Base-by-base conservation (phyloP, 2,888 invertebrate genomes). In the Spisula subtruncata region DNA sequence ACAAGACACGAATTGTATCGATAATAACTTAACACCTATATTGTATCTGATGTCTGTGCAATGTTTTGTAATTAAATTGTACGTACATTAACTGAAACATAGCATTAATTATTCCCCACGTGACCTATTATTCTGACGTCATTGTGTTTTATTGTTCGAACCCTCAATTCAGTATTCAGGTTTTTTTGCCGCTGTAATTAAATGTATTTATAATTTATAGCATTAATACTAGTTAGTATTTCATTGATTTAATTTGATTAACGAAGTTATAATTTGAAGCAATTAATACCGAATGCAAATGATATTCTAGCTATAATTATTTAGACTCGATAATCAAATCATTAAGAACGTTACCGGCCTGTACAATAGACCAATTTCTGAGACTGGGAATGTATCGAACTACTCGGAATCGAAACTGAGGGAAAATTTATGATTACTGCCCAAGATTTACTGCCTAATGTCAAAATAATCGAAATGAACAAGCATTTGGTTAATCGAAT, bases 151-250 rank as follows among this genome's bases (percentile, higher is more conserved):
- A n/a, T n/a, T n/a, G n/a, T n/a, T n/a, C n/a, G n/a, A n/a, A n/a
- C n/a, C n/a, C n/a, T n/a, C n/a, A 32, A 71, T 71, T 5, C 75
- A 35, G 12, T 75, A 32, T 18, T 32, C 10, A 25, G 35, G 14
- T 35, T 75, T 10, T 29, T 29, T 75, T 75, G 32, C n/a, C 16
- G 18, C 12, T 32, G 32, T 75, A 35, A 75, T 75, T 75, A 75
- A 75, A 75, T 75, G 75, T 75, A 75, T 75, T 75, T 75, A 75
- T 75, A 75, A 75, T 75, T 32, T 75, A 75, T 75, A 75, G 0
- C 75, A 75, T 75, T 12, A 75, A 32, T 75, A 32, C 75, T 32
- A 41, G 41, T 41, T 41, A 41, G 41, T 41, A n/a, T 41, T 41
- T 32, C 35, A 35, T 75, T 75, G 32, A 35, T 75, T 35, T 18